Percentiles rank a stretch among this genome's conserved stretches.
Evolutionary conservation across 2,797 vertebrate species (phyloP).

Genomic region (Lophotriccus pileatus): DNA sequence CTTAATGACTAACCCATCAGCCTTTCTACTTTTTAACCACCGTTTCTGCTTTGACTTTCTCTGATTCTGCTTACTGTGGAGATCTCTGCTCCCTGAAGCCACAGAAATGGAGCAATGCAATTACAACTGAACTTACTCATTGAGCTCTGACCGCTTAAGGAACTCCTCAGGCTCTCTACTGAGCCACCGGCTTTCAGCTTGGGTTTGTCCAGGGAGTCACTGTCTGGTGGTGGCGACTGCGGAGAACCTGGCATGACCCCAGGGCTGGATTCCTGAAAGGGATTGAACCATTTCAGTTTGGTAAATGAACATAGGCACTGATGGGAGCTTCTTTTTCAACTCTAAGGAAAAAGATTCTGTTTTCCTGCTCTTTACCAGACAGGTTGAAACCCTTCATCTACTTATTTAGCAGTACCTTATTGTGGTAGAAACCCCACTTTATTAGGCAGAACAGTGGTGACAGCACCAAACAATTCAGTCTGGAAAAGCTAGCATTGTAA

Average conservation of each 20-base stretch:
- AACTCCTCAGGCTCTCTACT: conserved; percentile 95
- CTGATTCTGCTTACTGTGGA: not conserved
- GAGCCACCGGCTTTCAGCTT: conserved; percentile 96
- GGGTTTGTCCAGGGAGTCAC: conserved; percentile 89
- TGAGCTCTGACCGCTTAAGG: conserved; percentile 96
- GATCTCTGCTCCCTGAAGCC: not conserved
- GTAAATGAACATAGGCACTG: not conserved
- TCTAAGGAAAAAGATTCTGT: not conserved
- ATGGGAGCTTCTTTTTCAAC: not conserved
- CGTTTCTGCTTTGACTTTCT: not conserved
- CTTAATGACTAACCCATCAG: not conserved
- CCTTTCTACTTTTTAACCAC: not conserved
- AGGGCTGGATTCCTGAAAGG: conserved; percentile 81
- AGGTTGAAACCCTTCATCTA: not conserved
- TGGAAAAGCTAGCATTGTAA: not conserved
- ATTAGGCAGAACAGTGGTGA: not conserved
- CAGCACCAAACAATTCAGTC: not conserved
- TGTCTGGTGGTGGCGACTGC: conserved; percentile 81
- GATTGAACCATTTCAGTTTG: not conserved
- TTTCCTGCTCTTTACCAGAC: not conserved
- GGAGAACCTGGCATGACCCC: conserved; percentile 86
- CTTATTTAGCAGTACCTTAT: not conserved
- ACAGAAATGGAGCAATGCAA: not conserved
- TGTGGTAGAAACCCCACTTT: not conserved
- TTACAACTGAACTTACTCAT: conserved; percentile 85